Conservation (phyloP, 2,113 vertebrate species). For the Probosciger aterrimus region DNA sequence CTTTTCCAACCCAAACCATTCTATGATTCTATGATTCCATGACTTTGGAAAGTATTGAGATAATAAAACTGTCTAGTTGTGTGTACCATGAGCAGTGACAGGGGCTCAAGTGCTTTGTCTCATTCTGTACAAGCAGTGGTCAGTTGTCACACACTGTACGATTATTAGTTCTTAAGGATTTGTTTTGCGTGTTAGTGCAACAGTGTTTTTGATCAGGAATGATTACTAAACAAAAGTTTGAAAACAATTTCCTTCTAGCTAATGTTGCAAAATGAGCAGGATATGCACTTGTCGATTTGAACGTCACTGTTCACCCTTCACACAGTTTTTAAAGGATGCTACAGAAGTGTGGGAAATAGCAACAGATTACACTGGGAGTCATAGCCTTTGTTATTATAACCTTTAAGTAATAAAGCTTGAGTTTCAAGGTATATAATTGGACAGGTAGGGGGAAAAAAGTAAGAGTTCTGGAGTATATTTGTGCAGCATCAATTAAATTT, state of each 20-base stretch:
- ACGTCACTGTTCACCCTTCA: background rate
- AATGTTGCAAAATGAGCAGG: constrained; percentile 24
- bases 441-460: background rate
- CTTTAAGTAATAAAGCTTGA: background rate
- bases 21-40: background rate
- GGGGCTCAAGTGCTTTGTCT: background rate
- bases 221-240: background rate
- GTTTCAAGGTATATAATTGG: background rate
- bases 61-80: background rate
- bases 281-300: background rate
- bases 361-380: background rate
- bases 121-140: background rate
- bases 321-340: background rate
- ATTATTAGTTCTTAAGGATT: background rate
- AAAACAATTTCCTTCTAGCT: constrained; percentile 10
- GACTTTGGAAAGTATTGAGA: background rate
- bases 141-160: background rate
- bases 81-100: background rate
- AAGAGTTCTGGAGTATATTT: background rate
- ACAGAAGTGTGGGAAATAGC: background rate
- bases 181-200: background rate
- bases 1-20: background rate
- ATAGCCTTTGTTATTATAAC: background rate
- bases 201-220: background rate
- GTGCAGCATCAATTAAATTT: background rate